A percentile compares a stretch with the other conserved stretches of the same genome.
Evolutionary conservation across 2,888 invertebrate species (phyloP).

Genomic region (Trisateles emortualis): DNA sequence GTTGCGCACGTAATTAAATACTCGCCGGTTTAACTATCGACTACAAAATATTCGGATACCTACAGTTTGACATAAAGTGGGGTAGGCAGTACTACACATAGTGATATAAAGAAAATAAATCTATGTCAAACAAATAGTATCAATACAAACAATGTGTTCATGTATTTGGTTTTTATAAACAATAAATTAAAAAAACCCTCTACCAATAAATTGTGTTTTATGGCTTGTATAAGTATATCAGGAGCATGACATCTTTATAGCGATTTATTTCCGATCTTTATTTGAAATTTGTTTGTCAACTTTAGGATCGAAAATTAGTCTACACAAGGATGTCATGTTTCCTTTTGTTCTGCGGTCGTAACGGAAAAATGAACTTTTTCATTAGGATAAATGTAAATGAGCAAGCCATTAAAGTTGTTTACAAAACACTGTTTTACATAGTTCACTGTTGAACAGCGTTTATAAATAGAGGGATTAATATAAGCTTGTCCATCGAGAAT

Average conservation of each 20-base stretch:
- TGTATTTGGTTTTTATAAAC: constrained; percentile 61
- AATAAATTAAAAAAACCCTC: constrained; percentile 51
- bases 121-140: constrained; percentile 49
- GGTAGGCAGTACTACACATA: constrained; percentile 29
- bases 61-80: constrained; percentile 40
- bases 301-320: too few species aligned
- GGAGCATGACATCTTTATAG: too few species aligned
- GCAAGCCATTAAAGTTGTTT: too few species aligned
- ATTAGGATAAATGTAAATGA: too few species aligned
- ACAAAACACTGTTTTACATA: too few species aligned
- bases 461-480: constrained; percentile 1
- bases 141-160: constrained; percentile 44
- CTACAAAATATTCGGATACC: constrained; percentile 31
- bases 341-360: too few species aligned
- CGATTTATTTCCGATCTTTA: too few species aligned
- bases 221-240: too few species aligned
- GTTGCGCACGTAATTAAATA: constrained; percentile 32
- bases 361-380: too few species aligned
- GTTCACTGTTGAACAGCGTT: not conserved
- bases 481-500: constrained; percentile 7
- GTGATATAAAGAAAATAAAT: constrained; percentile 20
- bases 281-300: too few species aligned
- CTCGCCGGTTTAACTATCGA: constrained; percentile 30
- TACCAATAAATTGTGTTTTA: not conserved
- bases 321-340: too few species aligned